Base-by-base conservation (phyloP, 2,113 vertebrate species). In the Aleadryas rufinucha region DNA sequence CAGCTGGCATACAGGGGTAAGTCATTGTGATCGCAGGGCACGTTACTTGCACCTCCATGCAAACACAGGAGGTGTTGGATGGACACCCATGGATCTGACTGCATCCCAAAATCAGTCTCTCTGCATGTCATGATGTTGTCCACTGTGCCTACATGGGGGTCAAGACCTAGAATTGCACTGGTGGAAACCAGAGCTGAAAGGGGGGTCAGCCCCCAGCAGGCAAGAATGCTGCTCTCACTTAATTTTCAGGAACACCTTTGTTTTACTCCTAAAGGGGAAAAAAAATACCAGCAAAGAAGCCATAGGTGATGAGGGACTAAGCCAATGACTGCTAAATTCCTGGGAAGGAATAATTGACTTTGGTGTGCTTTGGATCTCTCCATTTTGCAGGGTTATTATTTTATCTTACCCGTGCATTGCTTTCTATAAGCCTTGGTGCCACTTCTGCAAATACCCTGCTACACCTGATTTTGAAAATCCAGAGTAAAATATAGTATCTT, bases 21-120 rank as follows among this genome's bases (percentile, higher is more conserved):
- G 26, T 10, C 2, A 2, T 14, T 33, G n/a, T 17, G 26, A 35
- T 19, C 59, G n/a, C 3, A 20, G 1, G 5, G 13, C 7, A 4
- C 2, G 10, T 52, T 22, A 42, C 45, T 54, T 30, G 23, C 37
- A 84, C 41, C 49, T 54, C n/a, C 3, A 4, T 6, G 12, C 5
- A 56, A 65, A 30, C 16, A 47, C 19, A 31, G 31, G 4, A 26
- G 47, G 33, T 22, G 60, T 6, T 28, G 30, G 39, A 47, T 76
- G 61, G 53, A 65, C 21, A 70, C 13, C 10, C 11, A 6, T 7
- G 14, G 37, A 31, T 30, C 37, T 30, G 19, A 23, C 56, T 63
- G 47, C 37, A 59, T 18, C 26, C 27, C 53, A 37, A 28, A 76
- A 47, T 50, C 35, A 47, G 30, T 41, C 49, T 75, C 16, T 28